phyloP scores from a whole-genome alignment of 2,888 invertebrate genomes.

The Pseudococcus longispinus region DNA sequence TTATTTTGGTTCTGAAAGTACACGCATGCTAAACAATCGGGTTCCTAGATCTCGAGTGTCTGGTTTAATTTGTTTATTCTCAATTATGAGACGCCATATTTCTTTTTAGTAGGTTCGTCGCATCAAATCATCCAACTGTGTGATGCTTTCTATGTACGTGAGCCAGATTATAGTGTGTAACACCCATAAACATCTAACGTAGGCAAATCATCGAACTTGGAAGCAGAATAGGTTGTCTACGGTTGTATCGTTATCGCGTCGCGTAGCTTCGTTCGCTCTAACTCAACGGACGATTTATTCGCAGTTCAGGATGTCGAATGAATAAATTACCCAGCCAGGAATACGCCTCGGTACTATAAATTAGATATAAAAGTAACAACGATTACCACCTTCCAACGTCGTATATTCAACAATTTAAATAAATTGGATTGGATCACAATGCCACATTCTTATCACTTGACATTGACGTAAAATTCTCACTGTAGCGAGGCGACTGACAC shows the following conservation, averaged over 20 bases:
- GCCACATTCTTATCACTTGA: slow-evolving; percentile 33
- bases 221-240: background rate
- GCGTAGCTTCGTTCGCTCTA: background rate
- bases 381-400: slow-evolving; percentile 8
- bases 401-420: slow-evolving; percentile 23
- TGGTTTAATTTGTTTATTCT: too few species aligned
- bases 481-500: background rate
- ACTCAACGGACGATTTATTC: background rate
- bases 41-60: too few species aligned
- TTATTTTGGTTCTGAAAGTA: background rate
- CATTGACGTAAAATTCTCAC: slow-evolving; percentile 17
- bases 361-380: slow-evolving; percentile 10
- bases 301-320: background rate
- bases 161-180: too few species aligned
- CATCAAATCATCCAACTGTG: too few species aligned
- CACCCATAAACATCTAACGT: background rate
- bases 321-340: slow-evolving; percentile 2
- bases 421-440: slow-evolving; percentile 2
- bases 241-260: background rate
- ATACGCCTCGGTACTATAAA: slow-evolving; percentile 11
- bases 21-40: background rate
- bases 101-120: too few species aligned
- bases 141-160: too few species aligned
- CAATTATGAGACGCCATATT: too few species aligned
- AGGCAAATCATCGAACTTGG: background rate